Conservation (phyloP, 2,888 invertebrate genomes). For the Pherbina coryleti region DNA sequence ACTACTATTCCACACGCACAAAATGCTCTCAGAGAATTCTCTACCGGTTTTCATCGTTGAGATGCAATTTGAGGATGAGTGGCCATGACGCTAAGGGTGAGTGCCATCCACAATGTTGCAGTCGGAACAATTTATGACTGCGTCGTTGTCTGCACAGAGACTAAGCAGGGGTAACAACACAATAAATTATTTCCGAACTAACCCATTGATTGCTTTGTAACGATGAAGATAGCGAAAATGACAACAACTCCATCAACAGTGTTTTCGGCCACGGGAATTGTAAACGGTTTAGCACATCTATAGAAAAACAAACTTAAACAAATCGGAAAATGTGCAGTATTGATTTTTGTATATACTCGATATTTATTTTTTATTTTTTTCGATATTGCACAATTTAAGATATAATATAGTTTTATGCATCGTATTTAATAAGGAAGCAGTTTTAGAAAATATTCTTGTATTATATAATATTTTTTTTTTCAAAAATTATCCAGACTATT, state of each 20-base stretch:
- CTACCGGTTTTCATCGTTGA: not conserved
- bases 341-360: slow-evolving; percentile 10
- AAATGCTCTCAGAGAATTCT: not conserved
- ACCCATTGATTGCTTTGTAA: slow-evolving; percentile 42
- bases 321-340: not conserved
- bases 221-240: slow-evolving; percentile 3
- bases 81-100: not conserved
- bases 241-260: not conserved
- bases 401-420: slow-evolving; percentile 40
- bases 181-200: slow-evolving; percentile 44
- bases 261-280: not conserved
- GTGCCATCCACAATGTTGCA: not conserved
- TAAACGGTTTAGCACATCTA: not conserved
- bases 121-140: slow-evolving; percentile 37
- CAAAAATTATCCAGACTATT: too few relatives aligned
- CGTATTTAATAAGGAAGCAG: not conserved
- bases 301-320: not conserved
- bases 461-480: too few relatives aligned
- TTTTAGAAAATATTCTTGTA: too few relatives aligned
- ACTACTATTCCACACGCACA: not conserved
- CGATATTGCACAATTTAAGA: slow-evolving; percentile 34
- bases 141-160: slow-evolving; percentile 29
- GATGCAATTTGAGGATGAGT: not conserved
- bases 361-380: too few relatives aligned
- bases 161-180: slow-evolving; percentile 37